phyloP scores from a whole-genome alignment of 2,888 invertebrate genomes.

The Diaperis boleti region DNA sequence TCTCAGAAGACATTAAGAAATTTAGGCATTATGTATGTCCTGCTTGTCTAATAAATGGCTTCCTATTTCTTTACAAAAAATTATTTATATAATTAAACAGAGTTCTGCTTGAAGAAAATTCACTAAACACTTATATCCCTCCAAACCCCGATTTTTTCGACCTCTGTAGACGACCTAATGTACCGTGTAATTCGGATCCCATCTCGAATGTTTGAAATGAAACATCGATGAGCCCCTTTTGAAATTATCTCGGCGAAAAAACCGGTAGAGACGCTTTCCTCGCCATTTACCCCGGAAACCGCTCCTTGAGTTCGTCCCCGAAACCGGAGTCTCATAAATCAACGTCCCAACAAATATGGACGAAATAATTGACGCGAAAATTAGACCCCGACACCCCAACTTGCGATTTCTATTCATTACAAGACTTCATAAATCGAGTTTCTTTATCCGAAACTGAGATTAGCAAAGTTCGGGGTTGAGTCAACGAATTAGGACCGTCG shows the following conservation, averaged over 20 bases:
- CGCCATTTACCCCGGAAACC: slow-evolving; percentile 14
- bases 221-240: slow-evolving; percentile 8
- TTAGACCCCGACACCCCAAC: neutral
- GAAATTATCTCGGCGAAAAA: neutral
- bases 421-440: slow-evolving; percentile 32
- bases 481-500: neutral
- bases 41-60: no score
- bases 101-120: no score
- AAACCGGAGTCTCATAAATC: slow-evolving; percentile 26
- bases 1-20: no score
- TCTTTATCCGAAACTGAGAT: slow-evolving; percentile 14
- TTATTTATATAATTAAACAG: no score
- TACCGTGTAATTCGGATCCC: slow-evolving; percentile 20
- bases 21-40: no score
- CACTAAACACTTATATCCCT: no score
- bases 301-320: neutral
- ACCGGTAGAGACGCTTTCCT: slow-evolving; percentile 6
- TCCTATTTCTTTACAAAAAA: no score
- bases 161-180: slow-evolving; percentile 7
- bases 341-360: slow-evolving; percentile 9
- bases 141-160: no score
- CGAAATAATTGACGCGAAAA: slow-evolving; percentile 9
- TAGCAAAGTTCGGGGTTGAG: slow-evolving; percentile 7
- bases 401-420: neutral
- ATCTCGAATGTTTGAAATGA: slow-evolving; percentile 24